phyloP scores from a whole-genome alignment of 2,888 invertebrate genomes.

The Limnephilus rhombicus region DNA sequence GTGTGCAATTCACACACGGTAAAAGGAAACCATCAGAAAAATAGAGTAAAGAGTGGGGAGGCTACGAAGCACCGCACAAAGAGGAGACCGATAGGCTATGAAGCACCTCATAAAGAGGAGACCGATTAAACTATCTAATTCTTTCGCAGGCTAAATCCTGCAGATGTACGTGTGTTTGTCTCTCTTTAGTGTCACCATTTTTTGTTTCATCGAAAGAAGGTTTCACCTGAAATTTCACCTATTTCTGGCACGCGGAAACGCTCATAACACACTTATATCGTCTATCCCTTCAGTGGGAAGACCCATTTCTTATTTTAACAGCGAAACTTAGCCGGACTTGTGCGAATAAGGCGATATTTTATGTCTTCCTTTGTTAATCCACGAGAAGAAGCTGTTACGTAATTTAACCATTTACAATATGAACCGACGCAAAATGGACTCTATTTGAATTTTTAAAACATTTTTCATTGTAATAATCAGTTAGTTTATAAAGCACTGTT shows the following conservation, averaged over 20 bases:
- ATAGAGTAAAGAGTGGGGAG: too few species aligned
- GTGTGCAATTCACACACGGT: too few species aligned
- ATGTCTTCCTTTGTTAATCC: background rate
- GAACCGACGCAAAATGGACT: background rate
- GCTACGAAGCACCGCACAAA: too few species aligned
- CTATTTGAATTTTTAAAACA: background rate
- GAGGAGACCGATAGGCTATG: too few species aligned
- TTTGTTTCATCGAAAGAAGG: too few species aligned
- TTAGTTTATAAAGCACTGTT: background rate
- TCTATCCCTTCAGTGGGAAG: background rate
- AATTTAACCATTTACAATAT: background rate
- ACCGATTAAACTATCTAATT: too few species aligned
- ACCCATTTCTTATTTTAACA: background rate
- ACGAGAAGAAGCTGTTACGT: background rate
- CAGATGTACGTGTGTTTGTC: too few species aligned
- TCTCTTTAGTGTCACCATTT: too few species aligned
- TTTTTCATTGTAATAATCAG: background rate
- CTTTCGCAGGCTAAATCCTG: too few species aligned
- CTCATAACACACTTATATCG: background rate
- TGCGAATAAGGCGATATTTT: background rate
- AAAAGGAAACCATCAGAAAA: too few species aligned
- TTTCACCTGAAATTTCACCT: too few species aligned
- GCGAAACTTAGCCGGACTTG: background rate
- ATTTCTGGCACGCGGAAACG: background rate
- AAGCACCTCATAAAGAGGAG: too few species aligned